Conservation (phyloP, 2,113 vertebrate genomes). For the Cynocephalus volans region DNA sequence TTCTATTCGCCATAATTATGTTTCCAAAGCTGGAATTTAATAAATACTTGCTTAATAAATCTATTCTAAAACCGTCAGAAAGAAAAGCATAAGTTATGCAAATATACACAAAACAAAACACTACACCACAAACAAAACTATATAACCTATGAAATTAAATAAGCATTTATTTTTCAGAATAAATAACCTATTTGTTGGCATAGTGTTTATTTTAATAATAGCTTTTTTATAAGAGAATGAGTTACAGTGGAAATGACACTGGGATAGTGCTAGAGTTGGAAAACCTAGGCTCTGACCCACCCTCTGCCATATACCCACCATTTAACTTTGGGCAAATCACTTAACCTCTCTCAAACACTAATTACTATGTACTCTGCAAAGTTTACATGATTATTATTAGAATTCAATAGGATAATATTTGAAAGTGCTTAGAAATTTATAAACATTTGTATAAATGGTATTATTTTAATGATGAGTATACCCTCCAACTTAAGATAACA, state of each 20-base stretch:
- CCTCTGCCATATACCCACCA: neutral
- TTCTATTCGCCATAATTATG: constrained; percentile 36
- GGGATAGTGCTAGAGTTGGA: neutral
- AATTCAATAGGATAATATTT: constrained; percentile 59
- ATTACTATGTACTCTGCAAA: constrained; percentile 67
- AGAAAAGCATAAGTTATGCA: constrained; percentile 8
- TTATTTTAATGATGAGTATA: constrained; percentile 53
- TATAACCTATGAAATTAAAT: constrained; percentile 48
- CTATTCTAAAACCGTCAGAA: constrained; percentile 49
- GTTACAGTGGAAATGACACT: constrained; percentile 20
- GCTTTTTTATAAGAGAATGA: constrained; percentile 38
- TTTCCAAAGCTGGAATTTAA: constrained; percentile 48
- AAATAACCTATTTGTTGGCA: constrained; percentile 31
- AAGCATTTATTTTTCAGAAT: constrained; percentile 53
- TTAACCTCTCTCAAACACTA: constrained; percentile 68
- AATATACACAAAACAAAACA: constrained; percentile 49
- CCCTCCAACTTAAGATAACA: constrained; percentile 65
- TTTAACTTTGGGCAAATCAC: constrained; percentile 53
- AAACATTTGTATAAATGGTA: constrained; percentile 29
- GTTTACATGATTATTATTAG: constrained; percentile 56
- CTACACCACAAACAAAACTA: neutral
- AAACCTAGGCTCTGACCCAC: constrained; percentile 35
- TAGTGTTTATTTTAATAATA: constrained; percentile 49
- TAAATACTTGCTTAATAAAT: constrained; percentile 55
- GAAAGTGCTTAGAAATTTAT: constrained; percentile 61